phyloP scores from a whole-genome alignment of 2,888 invertebrate species.

The Conus canariensis region DNA sequence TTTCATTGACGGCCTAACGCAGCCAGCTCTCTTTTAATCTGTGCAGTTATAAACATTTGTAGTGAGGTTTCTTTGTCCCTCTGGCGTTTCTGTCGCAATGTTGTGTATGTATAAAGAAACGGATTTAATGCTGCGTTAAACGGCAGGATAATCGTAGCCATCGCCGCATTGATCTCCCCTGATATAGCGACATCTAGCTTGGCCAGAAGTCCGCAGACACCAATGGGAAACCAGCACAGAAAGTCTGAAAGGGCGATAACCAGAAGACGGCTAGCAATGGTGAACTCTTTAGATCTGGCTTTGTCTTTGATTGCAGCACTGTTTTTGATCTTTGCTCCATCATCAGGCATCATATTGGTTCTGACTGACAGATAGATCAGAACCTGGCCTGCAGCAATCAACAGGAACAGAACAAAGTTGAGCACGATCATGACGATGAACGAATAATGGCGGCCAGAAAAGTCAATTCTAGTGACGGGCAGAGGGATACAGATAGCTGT shows the following conservation, averaged over 20 bases:
- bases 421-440: conserved; percentile 73
- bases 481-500: conserved; percentile 74
- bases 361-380: conserved; percentile 70
- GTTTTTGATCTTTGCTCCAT: background rate
- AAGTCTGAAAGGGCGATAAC: background rate
- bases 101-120: conserved; percentile 33
- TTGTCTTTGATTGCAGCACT: background rate
- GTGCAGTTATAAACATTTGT: background rate
- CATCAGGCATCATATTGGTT: background rate
- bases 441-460: conserved; percentile 76
- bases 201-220: conserved; percentile 11
- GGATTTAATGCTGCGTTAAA: conserved; percentile 41
- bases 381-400: conserved; percentile 71
- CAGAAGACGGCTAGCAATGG: background rate
- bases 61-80: background rate
- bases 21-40: background rate
- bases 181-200: background rate
- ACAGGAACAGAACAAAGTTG: conserved; percentile 70
- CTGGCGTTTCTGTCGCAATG: background rate
- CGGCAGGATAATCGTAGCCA: conserved; percentile 37
- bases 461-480: conserved; percentile 56
- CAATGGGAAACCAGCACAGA: conserved; percentile 33
- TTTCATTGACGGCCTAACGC: background rate
- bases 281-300: background rate
- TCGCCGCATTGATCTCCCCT: conserved; percentile 5